Evolutionary conservation across 1,140 invertebrate species (phyloP), one percentile per base, ranked within the genome.

Genomic region (Acromyrmex heyeri): DNA sequence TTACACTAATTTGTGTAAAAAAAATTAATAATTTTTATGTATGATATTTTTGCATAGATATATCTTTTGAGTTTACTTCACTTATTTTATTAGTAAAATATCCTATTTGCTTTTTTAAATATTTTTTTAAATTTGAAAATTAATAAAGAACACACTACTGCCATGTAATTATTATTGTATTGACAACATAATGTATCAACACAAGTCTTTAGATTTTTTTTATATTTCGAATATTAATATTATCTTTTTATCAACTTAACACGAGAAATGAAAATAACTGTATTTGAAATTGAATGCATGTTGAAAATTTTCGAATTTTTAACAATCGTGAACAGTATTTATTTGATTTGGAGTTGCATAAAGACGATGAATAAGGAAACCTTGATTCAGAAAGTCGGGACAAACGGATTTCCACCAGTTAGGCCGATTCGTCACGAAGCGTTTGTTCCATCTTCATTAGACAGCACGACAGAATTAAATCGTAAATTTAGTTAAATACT

Each of bases 391-490:
- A 82, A 82, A 82, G 53, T 8, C 30, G 34, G 55, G 3, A 5
- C 57, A 34, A 73, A 73, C 67, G 53, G 79, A 82, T 61, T 82
- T 82, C 55, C n/a, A 79, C 4, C 16, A 62, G 34, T 70, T 87
- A 87, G 67, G 10, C 48, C 16, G 30, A 69, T 87, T 48, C 34
- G 59, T 30, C 67, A 21, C 59, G 61, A 59, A 21, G 6, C 53
- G 44, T 57, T 24, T 69, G 59, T 44, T 86, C 72, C 48, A 55
- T 77, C 85, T 87, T 55, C 34, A 59, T 34, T 86, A 77, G 7
- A 44, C 24, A 10, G 3, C 48, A 55, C 27, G 79, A 88, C 86
- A 78, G 44, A 89, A 89, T 88, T 88, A 88, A 89, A 85, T 88
- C 30, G 44, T 88, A 72, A 88, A 65, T 48, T 67, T 72, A 77